These are phyloP conservation scores for Panopea generosa DNA, from an alignment of 2,888 invertebrate genomes.

Conservation along the genomic window DNA sequence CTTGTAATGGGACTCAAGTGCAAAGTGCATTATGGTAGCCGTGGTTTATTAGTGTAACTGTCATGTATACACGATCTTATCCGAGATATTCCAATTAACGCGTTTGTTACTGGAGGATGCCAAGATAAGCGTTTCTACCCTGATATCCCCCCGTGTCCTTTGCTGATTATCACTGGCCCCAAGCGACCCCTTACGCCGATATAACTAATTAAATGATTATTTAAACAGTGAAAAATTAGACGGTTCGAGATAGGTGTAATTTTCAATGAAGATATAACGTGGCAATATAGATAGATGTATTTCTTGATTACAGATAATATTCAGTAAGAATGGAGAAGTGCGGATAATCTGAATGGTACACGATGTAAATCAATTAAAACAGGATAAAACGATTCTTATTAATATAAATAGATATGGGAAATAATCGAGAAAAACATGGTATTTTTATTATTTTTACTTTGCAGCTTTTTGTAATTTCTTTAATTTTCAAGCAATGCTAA, in stretches of 20 bases:
- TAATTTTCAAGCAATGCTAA: no score
- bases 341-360: no score
- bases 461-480: no score
- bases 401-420: no score
- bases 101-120: slow-evolving; percentile 3
- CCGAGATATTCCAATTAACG: slow-evolving; percentile 49
- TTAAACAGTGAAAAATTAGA: slow-evolving; percentile 57
- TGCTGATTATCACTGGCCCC: slow-evolving; percentile 48
- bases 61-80: slow-evolving; percentile 30
- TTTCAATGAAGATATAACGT: slow-evolving; percentile 22
- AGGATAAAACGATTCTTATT: no score
- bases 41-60: slow-evolving; percentile 51
- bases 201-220: slow-evolving; percentile 61
- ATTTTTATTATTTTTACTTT: no score
- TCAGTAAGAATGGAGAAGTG: background rate
- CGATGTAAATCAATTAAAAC: no score
- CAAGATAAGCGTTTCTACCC: background rate
- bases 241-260: slow-evolving; percentile 35
- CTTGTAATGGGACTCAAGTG: no score
- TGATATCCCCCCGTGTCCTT: slow-evolving; percentile 51
- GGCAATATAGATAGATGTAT: background rate
- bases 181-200: slow-evolving; percentile 41
- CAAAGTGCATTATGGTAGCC: slow-evolving; percentile 32
- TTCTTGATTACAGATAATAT: background rate
- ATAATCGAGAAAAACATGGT: no score